phyloP scores from a whole-genome alignment of 1,140 invertebrate genomes.

The Centruroides vittatus region DNA sequence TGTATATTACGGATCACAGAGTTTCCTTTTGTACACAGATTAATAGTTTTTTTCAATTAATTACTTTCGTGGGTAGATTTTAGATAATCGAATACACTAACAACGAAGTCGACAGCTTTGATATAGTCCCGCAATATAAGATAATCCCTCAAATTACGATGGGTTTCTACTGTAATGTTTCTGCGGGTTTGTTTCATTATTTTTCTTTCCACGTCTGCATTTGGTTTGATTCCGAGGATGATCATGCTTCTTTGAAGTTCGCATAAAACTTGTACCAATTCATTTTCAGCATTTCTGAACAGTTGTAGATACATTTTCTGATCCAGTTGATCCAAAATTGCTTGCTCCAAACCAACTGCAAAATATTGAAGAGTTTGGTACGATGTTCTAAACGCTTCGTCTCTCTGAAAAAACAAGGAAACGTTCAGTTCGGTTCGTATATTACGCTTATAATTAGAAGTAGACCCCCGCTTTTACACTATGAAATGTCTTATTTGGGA shows the following conservation, averaged over 20 bases:
- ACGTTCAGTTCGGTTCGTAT: too few species aligned
- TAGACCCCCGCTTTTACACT: too few species aligned
- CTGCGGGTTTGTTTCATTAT: conserved; percentile 40
- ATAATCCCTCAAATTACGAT: conserved; percentile 42
- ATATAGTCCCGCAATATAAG: conserved; percentile 50
- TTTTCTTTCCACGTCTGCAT: conserved; percentile 36
- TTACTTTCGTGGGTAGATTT: too few species aligned
- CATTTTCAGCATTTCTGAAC: conserved; percentile 40
- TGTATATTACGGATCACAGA: too few species aligned
- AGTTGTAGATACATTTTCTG: conserved; percentile 33
- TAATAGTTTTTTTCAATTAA: too few species aligned
- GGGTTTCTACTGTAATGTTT: conserved; percentile 29
- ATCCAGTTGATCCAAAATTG: conserved; percentile 44
- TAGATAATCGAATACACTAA: conserved; percentile 31
- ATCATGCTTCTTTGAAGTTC: conserved; percentile 41
- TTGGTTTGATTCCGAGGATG: conserved; percentile 34
- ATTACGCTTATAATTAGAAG: too few species aligned
- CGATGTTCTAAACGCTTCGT: conserved; percentile 2
- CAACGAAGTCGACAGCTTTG: conserved; percentile 42
- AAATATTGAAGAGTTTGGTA: conserved; percentile 47
- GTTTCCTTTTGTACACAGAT: too few species aligned
- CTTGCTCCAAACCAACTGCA: conserved; percentile 48
- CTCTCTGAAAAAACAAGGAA: background rate
- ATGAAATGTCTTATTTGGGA: too few species aligned
- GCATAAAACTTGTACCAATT: conserved; percentile 42